Base-by-base conservation (phyloP, 2,113 vertebrate species). In the Casuarius casuarius region DNA sequence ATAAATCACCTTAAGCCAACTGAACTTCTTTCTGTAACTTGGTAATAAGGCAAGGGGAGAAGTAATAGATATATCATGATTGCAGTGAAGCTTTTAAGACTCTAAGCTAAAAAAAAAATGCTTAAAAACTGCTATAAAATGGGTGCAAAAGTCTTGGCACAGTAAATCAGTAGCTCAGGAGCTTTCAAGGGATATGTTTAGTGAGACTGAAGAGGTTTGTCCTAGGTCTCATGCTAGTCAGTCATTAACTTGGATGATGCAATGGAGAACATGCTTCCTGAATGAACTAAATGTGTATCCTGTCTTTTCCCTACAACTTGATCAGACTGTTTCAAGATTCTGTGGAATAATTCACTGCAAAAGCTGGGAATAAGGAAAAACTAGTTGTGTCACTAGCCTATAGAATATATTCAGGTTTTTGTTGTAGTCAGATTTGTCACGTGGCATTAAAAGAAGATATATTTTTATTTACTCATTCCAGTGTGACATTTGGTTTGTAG, bases 381-480 rank as follows among this genome's bases (percentile, higher is more conserved):
- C 25, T 58, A 6, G 23, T 74, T 58, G 51, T 17, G 2, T 26
- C 84, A 22, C 48, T 76, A 22, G 66, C 52, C 66, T 35, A 4
- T 26, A 72, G 81, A 76, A 89, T 68, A 65, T 78, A n/a, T 9
- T 15, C 42, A 75, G 66, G 5, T 68, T 12, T 52, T 83, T 87
- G 76, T 85, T 52, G 63, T n/a, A 84, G 75, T 80, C 33, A 6
- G n/a, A 63, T 68, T 18, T 33, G 66, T 89, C 49, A 42, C 0
- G 0, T 52, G 87, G 77, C 84, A 84, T 25, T 87, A 19, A 46
- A 87, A 33, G 33, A 54, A 78, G 8, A 40, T 29, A 4, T 4
- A 9, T 80, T 70, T 21, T 33, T 96, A 87, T 96, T 96, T 96
- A 95, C 6, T 3, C 84, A 80, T 95, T 95, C 94, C 93, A 80